A percentile compares a stretch with the other conserved stretches of the same genome.
These are phyloP conservation scores for Cephalotes varians DNA, from an alignment of 2,888 invertebrate genomes.

Conservation along the genomic window DNA sequence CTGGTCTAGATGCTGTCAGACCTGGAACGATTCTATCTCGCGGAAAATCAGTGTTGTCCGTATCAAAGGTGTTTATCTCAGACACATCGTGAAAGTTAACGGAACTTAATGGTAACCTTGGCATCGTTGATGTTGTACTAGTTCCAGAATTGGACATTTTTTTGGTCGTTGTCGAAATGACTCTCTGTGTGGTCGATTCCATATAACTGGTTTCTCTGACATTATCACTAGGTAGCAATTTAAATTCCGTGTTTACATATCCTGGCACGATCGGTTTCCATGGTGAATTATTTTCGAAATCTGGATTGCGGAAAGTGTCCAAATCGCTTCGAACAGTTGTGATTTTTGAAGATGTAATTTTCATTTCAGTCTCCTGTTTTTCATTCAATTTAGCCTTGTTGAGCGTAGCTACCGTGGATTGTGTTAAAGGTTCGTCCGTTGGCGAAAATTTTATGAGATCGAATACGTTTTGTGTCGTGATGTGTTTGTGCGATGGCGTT, in stretches of 20 bases:
- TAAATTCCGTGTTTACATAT: slow-evolving; percentile 78
- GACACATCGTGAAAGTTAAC: slow-evolving; percentile 56
- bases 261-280: slow-evolving; percentile 84
- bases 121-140: slow-evolving; percentile 32
- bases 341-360: slow-evolving; percentile 12
- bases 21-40: slow-evolving; percentile 79
- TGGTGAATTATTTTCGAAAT: slow-evolving; percentile 83
- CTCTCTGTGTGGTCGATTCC: slow-evolving; percentile 6
- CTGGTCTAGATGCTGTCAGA: slow-evolving; percentile 23
- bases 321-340: slow-evolving; percentile 44
- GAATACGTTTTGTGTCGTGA: slow-evolving; percentile 6
- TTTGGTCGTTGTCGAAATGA: background rate
- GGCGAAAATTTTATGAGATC: background rate
- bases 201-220: background rate
- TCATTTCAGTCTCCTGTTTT: slow-evolving; percentile 24
- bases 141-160: background rate
- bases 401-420: background rate
- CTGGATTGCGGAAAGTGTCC: slow-evolving; percentile 78
- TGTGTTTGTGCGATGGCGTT: slow-evolving; percentile 16
- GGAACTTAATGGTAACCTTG: slow-evolving; percentile 43
- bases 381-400: background rate
- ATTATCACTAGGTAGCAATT: slow-evolving; percentile 64
- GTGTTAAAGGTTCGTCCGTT: slow-evolving; percentile 9
- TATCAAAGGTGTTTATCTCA: slow-evolving; percentile 75
- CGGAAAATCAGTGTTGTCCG: slow-evolving; percentile 79